Percentiles rank a stretch among this genome's conserved stretches.
These are phyloP conservation scores for Lytechinus variegatus DNA, from an alignment of 35 echinoderm and acorn worm genomes.

Conservation along the genomic window DNA sequence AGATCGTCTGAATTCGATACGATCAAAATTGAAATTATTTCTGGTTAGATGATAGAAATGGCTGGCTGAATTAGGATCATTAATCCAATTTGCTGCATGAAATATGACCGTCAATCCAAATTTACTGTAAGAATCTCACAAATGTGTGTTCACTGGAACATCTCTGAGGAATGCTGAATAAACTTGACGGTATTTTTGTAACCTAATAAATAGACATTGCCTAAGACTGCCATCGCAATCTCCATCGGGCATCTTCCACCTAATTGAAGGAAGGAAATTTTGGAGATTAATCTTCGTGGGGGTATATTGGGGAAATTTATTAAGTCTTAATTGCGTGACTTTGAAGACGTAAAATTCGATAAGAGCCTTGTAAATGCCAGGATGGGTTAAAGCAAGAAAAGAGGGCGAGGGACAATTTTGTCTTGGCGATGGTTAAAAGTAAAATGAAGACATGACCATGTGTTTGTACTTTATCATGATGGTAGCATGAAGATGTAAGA, in stretches of 20 bases:
- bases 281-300: slow-evolving; percentile 25
- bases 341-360: slow-evolving; percentile 36
- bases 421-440: neutral
- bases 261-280: slow-evolving; percentile 24
- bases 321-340: slow-evolving; percentile 49
- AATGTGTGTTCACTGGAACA: neutral
- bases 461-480: slow-evolving; percentile 42
- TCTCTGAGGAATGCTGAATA: neutral
- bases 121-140: neutral
- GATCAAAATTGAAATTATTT: neutral
- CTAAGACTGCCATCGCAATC: slow-evolving; percentile 16
- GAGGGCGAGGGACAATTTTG: neutral
- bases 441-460: neutral
- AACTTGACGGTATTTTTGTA: neutral
- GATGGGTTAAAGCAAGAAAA: neutral
- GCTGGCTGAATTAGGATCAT: slow-evolving; percentile 17
- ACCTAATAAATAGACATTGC: slow-evolving; percentile 2
- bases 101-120: slow-evolving; percentile 13
- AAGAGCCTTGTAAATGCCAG: slow-evolving; percentile 22
- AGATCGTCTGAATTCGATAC: slow-evolving; percentile 1
- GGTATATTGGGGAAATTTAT: slow-evolving; percentile 45
- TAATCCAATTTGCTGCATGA: neutral
- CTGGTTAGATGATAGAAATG: neutral
- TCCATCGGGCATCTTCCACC: neutral
- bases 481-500: neutral